Evolutionary conservation across 1,140 invertebrate genomes (phyloP).

Genomic region (Helicorthomorpha holstii): DNA sequence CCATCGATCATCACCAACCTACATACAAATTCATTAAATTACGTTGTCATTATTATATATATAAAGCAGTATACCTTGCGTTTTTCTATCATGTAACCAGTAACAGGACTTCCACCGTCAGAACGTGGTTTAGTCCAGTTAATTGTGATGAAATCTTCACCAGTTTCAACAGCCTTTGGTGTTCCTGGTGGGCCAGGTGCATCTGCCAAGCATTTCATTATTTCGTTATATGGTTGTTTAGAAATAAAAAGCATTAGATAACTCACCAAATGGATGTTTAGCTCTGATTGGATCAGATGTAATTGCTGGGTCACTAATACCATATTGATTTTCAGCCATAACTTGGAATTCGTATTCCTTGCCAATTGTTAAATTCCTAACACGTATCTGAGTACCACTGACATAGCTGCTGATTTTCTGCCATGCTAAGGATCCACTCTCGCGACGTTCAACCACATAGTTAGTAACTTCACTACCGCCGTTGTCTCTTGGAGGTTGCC

Average conservation of each 20-base stretch:
- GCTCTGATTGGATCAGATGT: constrained; percentile 78
- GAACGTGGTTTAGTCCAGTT: constrained; percentile 82
- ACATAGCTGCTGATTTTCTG: constrained; percentile 79
- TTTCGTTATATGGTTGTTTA: not conserved
- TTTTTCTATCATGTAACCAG: constrained; percentile 86
- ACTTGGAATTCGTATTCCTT: constrained; percentile 93
- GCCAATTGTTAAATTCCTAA: constrained; percentile 78
- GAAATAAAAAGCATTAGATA: not conserved
- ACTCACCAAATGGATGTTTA: constrained; percentile 76
- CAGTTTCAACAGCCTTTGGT: constrained; percentile 67
- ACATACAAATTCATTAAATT: not conserved
- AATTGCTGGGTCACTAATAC: constrained; percentile 74
- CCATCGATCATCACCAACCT: constrained; percentile 71
- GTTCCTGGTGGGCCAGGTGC: constrained; percentile 73
- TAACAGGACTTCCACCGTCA: constrained; percentile 81
- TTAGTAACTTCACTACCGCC: constrained; percentile 89
- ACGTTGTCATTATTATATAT: not conserved
- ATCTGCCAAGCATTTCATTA: constrained; percentile 30
- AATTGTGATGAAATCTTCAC: constrained; percentile 84
- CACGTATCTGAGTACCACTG: constrained; percentile 65
- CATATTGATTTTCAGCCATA: constrained; percentile 93
- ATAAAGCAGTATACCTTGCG: too few species aligned
- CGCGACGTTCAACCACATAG: constrained; percentile 90
- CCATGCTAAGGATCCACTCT: constrained; percentile 63
- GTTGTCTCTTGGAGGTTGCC: constrained; percentile 90